A percentile compares a stretch with the other conserved stretches of the same genome.
These are phyloP conservation scores for Dasyprocta punctata DNA, from an alignment of 2,113 vertebrate genomes.

Conservation along the genomic window DNA sequence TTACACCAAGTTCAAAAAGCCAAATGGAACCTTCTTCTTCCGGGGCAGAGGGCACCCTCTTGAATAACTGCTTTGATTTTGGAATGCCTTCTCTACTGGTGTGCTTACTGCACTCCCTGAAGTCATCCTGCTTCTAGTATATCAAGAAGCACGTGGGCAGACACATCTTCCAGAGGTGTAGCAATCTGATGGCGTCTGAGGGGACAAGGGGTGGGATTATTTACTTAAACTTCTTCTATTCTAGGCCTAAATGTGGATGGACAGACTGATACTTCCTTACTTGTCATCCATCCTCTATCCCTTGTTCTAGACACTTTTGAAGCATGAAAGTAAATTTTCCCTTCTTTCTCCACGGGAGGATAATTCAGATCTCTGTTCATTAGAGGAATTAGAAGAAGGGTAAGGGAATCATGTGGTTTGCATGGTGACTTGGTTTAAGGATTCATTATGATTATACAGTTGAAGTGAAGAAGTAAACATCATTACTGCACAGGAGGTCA, in stretches of 20 bases:
- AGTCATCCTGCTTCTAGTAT: not conserved
- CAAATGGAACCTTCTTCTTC: not conserved
- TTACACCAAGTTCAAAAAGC: not conserved
- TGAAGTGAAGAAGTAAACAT: not conserved
- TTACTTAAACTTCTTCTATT: not conserved
- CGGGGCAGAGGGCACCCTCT: fast-evolving
- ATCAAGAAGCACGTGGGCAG: not conserved
- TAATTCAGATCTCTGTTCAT: not conserved
- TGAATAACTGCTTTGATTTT: not conserved
- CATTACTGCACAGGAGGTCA: not conserved
- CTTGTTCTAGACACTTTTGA: not conserved
- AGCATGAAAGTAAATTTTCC: not conserved
- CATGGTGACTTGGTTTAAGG: not conserved
- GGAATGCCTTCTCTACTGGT: not conserved
- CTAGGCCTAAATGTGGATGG: not conserved
- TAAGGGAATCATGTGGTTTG: not conserved
- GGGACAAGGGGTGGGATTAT: not conserved
- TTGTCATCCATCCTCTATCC: not conserved
- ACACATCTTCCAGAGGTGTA: not conserved
- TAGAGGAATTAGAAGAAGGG: not conserved
- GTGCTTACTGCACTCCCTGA: not conserved
- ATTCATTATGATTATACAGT: not conserved
- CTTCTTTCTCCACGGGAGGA: not conserved
- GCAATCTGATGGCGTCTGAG: not conserved
- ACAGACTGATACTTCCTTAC: not conserved